A percentile compares a stretch with the other conserved stretches of the same genome.
Evolutionary conservation across 2,888 invertebrate species (phyloP).

Genomic region (Thymelicus lineola): DNA sequence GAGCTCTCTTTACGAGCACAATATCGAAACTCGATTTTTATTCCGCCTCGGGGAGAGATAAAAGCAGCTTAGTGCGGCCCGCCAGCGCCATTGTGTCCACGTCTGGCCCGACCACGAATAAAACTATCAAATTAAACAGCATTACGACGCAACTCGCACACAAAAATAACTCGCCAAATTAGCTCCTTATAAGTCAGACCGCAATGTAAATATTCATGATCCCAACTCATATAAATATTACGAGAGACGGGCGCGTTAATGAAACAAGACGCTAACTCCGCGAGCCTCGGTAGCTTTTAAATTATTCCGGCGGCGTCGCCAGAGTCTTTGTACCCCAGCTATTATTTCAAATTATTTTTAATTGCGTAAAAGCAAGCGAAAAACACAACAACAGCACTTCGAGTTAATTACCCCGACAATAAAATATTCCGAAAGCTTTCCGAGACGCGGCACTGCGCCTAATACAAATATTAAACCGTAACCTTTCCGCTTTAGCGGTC

Average conservation of each 20-base stretch:
- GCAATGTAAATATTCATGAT: conserved; percentile 76
- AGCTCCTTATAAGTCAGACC: conserved; percentile 57
- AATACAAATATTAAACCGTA: conserved; percentile 66
- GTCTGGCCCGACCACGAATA: conserved; percentile 37
- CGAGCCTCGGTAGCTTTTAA: conserved; percentile 62
- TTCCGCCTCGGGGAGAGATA: conserved; percentile 67
- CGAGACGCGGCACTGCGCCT: conserved; percentile 55
- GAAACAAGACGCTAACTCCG: conserved; percentile 78
- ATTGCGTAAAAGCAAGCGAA: conserved; percentile 77
- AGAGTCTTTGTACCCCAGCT: conserved; percentile 66
- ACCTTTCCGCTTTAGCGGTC: conserved; percentile 64
- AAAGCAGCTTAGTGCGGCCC: conserved; percentile 59
- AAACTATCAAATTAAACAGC: conserved; percentile 66
- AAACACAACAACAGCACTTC: conserved; percentile 68
- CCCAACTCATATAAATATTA: conserved; percentile 72
- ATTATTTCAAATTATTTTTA: conserved; percentile 82
- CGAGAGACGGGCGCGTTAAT: conserved; percentile 68
- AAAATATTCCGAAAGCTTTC: conserved; percentile 65
- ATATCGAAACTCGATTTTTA: conserved; percentile 71
- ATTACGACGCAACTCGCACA: conserved; percentile 47
- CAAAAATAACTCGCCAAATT: conserved; percentile 55
- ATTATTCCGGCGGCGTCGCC: conserved; percentile 70
- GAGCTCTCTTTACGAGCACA: conserved; percentile 71
- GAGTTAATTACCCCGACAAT: conserved; percentile 69
- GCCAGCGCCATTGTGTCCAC: conserved; percentile 44